Conservation (phyloP, 2,113 vertebrate species). For the Prietella phreatophila region DNA sequence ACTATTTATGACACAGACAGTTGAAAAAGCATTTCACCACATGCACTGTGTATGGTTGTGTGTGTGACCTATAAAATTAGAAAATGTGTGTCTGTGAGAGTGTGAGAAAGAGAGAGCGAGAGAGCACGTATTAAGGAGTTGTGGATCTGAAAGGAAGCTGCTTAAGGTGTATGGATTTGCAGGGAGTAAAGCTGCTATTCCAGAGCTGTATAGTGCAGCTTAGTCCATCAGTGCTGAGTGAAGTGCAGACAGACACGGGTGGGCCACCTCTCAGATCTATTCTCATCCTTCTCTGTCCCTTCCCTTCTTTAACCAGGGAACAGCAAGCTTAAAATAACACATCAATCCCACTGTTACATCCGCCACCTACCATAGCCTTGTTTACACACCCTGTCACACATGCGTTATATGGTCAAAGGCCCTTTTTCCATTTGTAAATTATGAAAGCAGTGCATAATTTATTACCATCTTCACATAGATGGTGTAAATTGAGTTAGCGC, state of each 20-base stretch:
- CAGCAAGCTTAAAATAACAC: slow-evolving; percentile 41
- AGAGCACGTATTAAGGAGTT: neutral
- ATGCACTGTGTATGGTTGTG: too few relatives aligned
- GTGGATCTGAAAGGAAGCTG: slow-evolving; percentile 13
- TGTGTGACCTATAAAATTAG: neutral
- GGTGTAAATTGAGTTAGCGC: neutral
- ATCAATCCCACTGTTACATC: slow-evolving; percentile 32
- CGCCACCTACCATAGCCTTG: slow-evolving; percentile 8
- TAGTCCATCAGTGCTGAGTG: neutral
- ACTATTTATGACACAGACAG: too few relatives aligned
- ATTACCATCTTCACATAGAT: neutral
- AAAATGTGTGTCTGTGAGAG: too few relatives aligned
- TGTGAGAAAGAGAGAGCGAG: neutral
- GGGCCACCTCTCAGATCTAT: slow-evolving; percentile 7
- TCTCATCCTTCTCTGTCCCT: slow-evolving; percentile 25
- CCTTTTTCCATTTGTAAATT: neutral
- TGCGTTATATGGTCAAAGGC: slow-evolving; percentile 19
- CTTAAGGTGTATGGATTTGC: slow-evolving; percentile 43
- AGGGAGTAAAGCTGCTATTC: slow-evolving; percentile 37
- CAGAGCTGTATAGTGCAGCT: neutral
- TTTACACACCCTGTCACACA: slow-evolving; percentile 1
- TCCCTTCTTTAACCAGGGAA: slow-evolving; percentile 23
- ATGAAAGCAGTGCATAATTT: neutral
- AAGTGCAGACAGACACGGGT: neutral
- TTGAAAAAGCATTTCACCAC: too few relatives aligned